Evolutionary conservation across 2,113 vertebrate species (phyloP).

Genomic region (Prionailurus bengalensis): DNA sequence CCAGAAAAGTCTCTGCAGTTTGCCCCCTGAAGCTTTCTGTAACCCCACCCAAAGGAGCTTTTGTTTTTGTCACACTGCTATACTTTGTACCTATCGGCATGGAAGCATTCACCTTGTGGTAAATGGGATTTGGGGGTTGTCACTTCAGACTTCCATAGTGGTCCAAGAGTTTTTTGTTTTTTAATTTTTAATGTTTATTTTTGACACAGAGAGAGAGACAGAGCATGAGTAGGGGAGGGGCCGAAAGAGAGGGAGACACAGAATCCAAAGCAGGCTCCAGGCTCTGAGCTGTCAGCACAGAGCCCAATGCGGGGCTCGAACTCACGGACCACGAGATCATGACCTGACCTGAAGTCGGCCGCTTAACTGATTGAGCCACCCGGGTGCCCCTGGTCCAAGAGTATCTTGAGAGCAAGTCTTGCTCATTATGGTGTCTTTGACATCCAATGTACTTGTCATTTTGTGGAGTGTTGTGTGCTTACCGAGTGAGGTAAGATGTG

Average conservation of each 20-base stretch:
- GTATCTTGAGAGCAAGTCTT: background rate
- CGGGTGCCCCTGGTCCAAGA: background rate
- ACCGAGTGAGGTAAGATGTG: background rate
- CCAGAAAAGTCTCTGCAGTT: background rate
- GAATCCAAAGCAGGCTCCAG: too few relatives aligned
- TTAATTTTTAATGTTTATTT: too few relatives aligned
- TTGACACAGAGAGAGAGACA: too few relatives aligned
- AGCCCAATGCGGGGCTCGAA: too few relatives aligned
- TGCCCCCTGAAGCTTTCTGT: background rate
- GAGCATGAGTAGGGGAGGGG: too few relatives aligned
- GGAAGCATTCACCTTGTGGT: background rate
- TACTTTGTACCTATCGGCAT: background rate
- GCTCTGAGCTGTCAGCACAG: too few relatives aligned
- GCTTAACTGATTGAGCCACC: too few relatives aligned
- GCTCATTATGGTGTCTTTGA: background rate
- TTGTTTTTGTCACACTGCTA: background rate
- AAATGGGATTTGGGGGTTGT: background rate
- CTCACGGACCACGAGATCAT: too few relatives aligned
- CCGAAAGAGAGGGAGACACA: too few relatives aligned
- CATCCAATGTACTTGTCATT: background rate
- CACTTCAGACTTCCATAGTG: background rate
- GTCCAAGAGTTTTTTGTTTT: background rate
- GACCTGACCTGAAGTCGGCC: too few relatives aligned
- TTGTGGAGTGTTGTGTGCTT: background rate
- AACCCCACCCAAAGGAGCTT: background rate